Conservation (phyloP, 2,888 invertebrate genomes). For the Parascotia fuliginaria region DNA sequence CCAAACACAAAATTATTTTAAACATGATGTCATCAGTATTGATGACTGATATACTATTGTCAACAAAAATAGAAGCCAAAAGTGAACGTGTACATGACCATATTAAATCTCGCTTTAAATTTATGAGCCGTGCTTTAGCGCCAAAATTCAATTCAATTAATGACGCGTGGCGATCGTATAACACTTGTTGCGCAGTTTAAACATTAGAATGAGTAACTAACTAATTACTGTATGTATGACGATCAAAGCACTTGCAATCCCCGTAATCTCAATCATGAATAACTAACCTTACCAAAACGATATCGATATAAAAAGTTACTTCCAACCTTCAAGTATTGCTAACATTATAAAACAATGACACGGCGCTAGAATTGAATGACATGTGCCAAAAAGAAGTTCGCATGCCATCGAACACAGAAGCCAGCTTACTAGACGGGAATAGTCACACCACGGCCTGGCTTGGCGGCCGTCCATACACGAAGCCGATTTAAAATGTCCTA, state of each 20-base stretch:
- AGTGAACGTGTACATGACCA: slow-evolving; percentile 51
- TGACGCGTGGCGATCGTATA: slow-evolving; percentile 57
- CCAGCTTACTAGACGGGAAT: slow-evolving; percentile 82
- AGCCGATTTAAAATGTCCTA: slow-evolving; percentile 58
- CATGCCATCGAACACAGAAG: slow-evolving; percentile 70
- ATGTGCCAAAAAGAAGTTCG: slow-evolving; percentile 68
- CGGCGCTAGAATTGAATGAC: slow-evolving; percentile 71
- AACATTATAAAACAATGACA: slow-evolving; percentile 48
- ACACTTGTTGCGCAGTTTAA: slow-evolving; percentile 51
- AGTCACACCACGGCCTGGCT: slow-evolving; percentile 82
- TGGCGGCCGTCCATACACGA: slow-evolving; percentile 77
- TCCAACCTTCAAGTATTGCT: slow-evolving; percentile 15
- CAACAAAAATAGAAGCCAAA: slow-evolving; percentile 52
- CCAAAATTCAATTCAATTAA: slow-evolving; percentile 59
- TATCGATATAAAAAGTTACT: slow-evolving; percentile 14
- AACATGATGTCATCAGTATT: slow-evolving; percentile 32
- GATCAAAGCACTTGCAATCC: slow-evolving; percentile 43
- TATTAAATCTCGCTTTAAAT: slow-evolving; percentile 50
- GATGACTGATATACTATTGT: slow-evolving; percentile 28
- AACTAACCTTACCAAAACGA: slow-evolving; percentile 25
- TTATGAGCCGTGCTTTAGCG: slow-evolving; percentile 47
- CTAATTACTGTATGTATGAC: slow-evolving; percentile 46
- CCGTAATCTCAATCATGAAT: slow-evolving; percentile 16
- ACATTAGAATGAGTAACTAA: slow-evolving; percentile 46
- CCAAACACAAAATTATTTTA: slow-evolving; percentile 8